Conservation (phyloP, 2,888 invertebrate genomes). For the Cyaniris semiargus region DNA sequence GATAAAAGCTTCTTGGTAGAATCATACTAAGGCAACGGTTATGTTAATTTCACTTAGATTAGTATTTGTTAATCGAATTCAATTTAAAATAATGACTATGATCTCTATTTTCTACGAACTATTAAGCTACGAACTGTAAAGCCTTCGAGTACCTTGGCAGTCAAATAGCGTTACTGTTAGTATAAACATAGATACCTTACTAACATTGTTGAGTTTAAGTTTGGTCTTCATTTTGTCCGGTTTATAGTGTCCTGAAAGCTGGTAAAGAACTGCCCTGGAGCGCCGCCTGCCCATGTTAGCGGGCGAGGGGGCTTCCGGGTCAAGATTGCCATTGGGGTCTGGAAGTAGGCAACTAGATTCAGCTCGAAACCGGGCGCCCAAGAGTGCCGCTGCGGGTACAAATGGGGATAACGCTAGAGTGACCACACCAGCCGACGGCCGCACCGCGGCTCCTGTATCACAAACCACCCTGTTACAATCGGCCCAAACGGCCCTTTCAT, state of each 20-base stretch:
- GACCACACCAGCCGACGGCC: constrained; percentile 81
- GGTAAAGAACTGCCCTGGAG: constrained; percentile 96
- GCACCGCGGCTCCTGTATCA: constrained; percentile 80
- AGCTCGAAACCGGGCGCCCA: constrained; percentile 89
- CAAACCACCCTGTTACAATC: constrained; percentile 76
- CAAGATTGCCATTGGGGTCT: constrained; percentile 91
- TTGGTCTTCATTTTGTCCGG: constrained; percentile 96
- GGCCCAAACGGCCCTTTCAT: constrained; percentile 38
- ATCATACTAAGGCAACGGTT: background rate
- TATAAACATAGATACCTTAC: constrained; percentile 66
- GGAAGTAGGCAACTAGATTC: constrained; percentile 89
- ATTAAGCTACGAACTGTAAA: background rate
- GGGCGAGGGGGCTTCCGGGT: constrained; percentile 89
- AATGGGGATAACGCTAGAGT: constrained; percentile 82
- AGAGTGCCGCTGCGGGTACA: constrained; percentile 87
- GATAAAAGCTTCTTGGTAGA: background rate
- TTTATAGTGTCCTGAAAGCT: constrained; percentile 97
- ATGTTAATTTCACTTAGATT: background rate
- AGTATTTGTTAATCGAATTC: background rate
- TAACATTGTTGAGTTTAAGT: constrained; percentile 96
- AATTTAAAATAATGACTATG: background rate
- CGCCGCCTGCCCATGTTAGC: constrained; percentile 95
- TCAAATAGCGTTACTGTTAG: background rate
- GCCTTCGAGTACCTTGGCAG: background rate
- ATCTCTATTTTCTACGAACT: background rate